Conservation (phyloP, 2,797 vertebrate genomes). For the Threskiornis aethiopicus region DNA sequence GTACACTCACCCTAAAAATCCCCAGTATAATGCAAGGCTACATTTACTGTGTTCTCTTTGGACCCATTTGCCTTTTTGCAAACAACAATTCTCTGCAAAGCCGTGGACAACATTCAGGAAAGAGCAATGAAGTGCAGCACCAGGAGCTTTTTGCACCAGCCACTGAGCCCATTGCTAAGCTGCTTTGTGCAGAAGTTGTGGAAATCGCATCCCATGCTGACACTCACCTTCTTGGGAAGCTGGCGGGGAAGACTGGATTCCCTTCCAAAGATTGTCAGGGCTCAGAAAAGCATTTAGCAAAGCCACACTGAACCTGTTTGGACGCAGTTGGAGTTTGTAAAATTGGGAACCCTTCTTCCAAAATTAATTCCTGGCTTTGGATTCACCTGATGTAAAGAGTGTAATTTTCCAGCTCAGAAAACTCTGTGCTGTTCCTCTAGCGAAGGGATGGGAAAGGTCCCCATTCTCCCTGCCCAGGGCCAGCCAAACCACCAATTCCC, state of each 20-base stretch:
- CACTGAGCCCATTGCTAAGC: constrained; percentile 18
- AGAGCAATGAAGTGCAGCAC: not conserved
- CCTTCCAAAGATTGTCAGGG: constrained; percentile 7
- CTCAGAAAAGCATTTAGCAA: constrained; percentile 32
- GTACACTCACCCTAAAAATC: not conserved
- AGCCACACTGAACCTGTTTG: constrained; percentile 11
- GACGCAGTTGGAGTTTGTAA: not conserved
- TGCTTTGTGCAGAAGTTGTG: constrained; percentile 45
- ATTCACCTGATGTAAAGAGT: not conserved
- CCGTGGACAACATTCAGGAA: not conserved
- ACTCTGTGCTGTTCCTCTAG: not conserved
- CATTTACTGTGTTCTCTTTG: not conserved
- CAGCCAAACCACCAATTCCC: not conserved
- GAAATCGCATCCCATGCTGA: not conserved
- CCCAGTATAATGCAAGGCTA: not conserved
- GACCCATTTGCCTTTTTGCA: not conserved
- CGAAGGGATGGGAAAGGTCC: not conserved
- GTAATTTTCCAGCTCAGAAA: constrained; percentile 62
- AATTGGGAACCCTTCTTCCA: constrained; percentile 18
- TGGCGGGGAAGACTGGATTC: not conserved
- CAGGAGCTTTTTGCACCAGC: not conserved
- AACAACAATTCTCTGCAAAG: not conserved
- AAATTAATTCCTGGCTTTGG: constrained; percentile 37
- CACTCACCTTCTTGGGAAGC: not conserved
- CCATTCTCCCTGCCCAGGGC: not conserved